Conservation (phyloP, 2,113 vertebrate species). For the Agelaius tricolor region DNA sequence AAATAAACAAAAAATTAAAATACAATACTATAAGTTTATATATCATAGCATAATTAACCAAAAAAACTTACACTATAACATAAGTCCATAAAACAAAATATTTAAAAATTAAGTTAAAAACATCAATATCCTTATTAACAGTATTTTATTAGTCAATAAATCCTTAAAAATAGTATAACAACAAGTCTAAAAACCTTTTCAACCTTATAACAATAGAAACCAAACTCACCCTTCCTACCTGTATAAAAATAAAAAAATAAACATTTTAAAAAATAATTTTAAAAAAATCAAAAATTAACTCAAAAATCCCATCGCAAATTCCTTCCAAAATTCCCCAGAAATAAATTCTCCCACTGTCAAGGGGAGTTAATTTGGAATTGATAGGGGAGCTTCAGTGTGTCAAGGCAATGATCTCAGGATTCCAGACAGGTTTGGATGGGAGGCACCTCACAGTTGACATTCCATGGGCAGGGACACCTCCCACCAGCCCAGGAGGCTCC, state of each 20-base stretch:
- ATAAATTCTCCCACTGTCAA: not conserved
- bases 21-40: not conserved
- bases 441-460: rapidly evolving
- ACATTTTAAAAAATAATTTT: not conserved
- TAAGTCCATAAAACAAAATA: not conserved
- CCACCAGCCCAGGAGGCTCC: not conserved
- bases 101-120: not conserved
- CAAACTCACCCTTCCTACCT: not conserved
- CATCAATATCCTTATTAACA: not conserved
- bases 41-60: not conserved
- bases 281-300: not conserved
- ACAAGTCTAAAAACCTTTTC: not conserved
- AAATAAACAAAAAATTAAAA: not conserved
- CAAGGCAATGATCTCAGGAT: not conserved
- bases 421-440: not conserved
- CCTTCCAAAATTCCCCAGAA: not conserved
- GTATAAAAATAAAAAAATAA: not conserved
- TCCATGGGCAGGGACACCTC: not conserved
- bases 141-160: not conserved
- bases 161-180: not conserved
- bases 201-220: not conserved
- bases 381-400: not conserved
- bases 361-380: not conserved
- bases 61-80: not conserved
- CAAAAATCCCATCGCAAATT: not conserved